Conservation (phyloP, 2,797 vertebrate species). For the Protosalanx chinensis region DNA sequence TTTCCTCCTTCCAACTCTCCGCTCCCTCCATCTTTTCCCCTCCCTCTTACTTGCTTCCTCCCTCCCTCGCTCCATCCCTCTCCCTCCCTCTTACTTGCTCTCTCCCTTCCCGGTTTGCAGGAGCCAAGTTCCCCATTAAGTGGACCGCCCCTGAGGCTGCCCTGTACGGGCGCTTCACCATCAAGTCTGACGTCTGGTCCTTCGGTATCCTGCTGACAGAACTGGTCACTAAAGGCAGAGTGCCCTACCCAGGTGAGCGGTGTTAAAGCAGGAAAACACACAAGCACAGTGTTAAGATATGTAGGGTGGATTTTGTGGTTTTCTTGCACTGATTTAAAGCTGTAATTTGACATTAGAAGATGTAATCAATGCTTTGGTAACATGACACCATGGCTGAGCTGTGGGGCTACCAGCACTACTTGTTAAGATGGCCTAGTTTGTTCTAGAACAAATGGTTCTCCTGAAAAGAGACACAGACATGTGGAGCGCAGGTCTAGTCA, state of each 20-base stretch:
- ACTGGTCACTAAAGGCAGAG: conserved; percentile 93
- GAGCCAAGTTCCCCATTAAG: conserved; percentile 96
- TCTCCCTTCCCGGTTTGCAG: conserved; percentile 56
- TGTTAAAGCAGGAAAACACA: conserved; percentile 7
- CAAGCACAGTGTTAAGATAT: neutral
- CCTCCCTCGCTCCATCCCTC: conserved; percentile 1
- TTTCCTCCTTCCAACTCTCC: neutral
- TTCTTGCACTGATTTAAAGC: neutral
- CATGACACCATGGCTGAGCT: too few relatives aligned
- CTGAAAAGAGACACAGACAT: neutral
- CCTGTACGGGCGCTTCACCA: conserved; percentile 91
- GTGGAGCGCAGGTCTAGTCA: neutral
- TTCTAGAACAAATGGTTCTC: neutral
- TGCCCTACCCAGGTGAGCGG: conserved; percentile 89
- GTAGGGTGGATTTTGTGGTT: neutral
- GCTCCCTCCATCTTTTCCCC: neutral
- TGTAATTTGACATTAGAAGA: too few relatives aligned
- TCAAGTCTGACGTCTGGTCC: conserved; percentile 96
- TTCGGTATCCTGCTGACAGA: conserved; percentile 93
- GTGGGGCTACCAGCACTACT: neutral
- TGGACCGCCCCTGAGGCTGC: conserved; percentile 95
- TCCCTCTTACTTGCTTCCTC: neutral
- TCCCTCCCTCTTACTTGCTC: neutral
- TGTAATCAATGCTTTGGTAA: too few relatives aligned
- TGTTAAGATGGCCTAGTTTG: neutral